Conservation (phyloP, 2,113 vertebrate genomes). For the Elanoides forficatus region DNA sequence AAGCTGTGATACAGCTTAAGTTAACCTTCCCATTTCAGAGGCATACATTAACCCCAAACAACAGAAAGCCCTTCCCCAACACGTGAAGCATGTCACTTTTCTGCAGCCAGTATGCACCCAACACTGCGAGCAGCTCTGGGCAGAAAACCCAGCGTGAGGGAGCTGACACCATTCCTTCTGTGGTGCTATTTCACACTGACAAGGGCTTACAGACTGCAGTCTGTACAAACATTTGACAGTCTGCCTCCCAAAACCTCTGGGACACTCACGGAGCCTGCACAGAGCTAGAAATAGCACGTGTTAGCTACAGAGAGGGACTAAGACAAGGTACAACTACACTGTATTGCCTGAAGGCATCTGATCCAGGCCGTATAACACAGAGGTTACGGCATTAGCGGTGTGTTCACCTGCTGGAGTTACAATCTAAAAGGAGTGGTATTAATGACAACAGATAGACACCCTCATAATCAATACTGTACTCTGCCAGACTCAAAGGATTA, state of each 20-base stretch:
- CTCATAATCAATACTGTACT: not conserved
- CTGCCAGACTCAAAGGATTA: not conserved
- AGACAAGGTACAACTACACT: not conserved
- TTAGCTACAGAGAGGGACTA: not conserved
- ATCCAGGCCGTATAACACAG: fast-evolving
- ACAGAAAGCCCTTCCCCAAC: not conserved
- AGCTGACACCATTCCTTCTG: fast-evolving
- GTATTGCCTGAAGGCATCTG: not conserved
- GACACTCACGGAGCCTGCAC: fast-evolving
- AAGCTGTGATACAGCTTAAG: not conserved
- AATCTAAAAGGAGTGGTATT: not conserved
- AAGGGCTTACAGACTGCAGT: not conserved
- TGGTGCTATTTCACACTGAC: not conserved
- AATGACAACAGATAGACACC: not conserved
- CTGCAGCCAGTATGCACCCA: not conserved
- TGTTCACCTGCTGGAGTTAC: not conserved
- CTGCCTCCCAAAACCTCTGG: not conserved
- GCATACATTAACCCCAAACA: not conserved
- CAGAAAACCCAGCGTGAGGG: fast-evolving
- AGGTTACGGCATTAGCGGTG: not conserved
- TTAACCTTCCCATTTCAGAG: not conserved
- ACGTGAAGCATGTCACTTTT: fast-evolving
- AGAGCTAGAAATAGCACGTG: not conserved
- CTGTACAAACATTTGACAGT: not conserved
- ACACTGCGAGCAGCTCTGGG: not conserved